A percentile compares a stretch with the other conserved stretches of the same genome.
Evolutionary conservation across 2,888 invertebrate genomes (phyloP).

Genomic region (Charanyca ferruginea): DNA sequence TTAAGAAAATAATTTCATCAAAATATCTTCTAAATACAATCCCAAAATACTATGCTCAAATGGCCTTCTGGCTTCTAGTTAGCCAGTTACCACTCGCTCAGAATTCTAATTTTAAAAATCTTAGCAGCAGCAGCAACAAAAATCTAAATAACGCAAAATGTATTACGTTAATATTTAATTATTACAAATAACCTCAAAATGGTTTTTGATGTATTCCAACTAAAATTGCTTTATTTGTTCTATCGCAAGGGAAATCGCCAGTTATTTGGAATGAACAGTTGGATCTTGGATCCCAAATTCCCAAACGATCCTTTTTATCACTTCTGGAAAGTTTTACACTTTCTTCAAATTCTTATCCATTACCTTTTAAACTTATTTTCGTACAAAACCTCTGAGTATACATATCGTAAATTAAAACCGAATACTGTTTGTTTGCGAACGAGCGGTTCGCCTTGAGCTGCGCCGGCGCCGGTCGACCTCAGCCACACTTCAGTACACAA

Average conservation of each 20-base stretch:
- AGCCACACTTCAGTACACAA: conserved; percentile 62
- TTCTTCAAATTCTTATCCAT: conserved; percentile 13
- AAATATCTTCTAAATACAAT: conserved; percentile 39
- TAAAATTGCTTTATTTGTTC: not conserved
- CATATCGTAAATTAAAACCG: conserved; percentile 48
- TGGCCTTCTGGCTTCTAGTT: conserved; percentile 52
- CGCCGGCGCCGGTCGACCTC: conserved; percentile 65
- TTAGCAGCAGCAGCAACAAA: conserved; percentile 1
- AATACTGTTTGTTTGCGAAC: conserved; percentile 42
- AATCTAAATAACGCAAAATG: conserved; percentile 5
- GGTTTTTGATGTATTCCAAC: not conserved
- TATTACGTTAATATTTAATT: conserved; percentile 2
- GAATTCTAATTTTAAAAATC: conserved; percentile 47
- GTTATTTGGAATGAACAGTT: not conserved
- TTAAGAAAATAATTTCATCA: conserved; percentile 20
- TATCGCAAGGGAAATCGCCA: not conserved
- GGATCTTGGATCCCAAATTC: too few relatives aligned
- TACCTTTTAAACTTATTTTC: conserved; percentile 24
- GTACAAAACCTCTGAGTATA: conserved; percentile 31
- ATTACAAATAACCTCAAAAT: not conserved
- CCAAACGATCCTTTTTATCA: not conserved
- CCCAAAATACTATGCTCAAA: conserved; percentile 50
- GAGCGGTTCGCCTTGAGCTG: conserved; percentile 75
- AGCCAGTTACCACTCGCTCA: conserved; percentile 42
- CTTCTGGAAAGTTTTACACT: not conserved